Conservation (phyloP, 2,888 invertebrate species). For the Gordius sp. region DNA sequence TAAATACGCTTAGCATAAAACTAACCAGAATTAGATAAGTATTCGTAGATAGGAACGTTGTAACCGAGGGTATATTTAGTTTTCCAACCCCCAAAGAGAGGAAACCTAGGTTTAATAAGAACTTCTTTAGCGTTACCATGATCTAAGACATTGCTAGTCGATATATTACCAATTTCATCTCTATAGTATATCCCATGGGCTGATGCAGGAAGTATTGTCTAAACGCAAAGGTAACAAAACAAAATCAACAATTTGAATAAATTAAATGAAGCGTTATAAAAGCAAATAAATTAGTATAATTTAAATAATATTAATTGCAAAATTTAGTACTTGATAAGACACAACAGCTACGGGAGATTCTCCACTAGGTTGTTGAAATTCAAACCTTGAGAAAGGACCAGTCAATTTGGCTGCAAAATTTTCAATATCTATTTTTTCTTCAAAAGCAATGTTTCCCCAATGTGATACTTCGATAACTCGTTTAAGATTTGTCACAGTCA, state of each 20-base stretch:
- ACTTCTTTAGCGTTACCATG: background rate
- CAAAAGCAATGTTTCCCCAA: slow-evolving; percentile 94
- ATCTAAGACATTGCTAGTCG: slow-evolving; percentile 42
- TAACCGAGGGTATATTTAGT: slow-evolving; percentile 85
- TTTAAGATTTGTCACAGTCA: slow-evolving; percentile 61
- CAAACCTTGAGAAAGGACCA: slow-evolving; percentile 56
- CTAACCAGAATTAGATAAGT: slow-evolving; percentile 48
- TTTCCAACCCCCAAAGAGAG: slow-evolving; percentile 93
- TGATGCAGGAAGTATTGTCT: slow-evolving; percentile 43
- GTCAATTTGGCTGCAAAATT: slow-evolving; percentile 72
- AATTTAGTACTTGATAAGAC: slow-evolving; percentile 14
- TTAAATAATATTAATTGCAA: no score
- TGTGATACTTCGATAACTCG: slow-evolving; percentile 79
- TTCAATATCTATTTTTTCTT: slow-evolving; percentile 70
- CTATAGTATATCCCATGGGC: slow-evolving; percentile 85
- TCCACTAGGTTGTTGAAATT: slow-evolving; percentile 32
- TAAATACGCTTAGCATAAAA: slow-evolving; percentile 18
- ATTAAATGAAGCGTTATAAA: no score
- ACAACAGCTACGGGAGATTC: background rate
- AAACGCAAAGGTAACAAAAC: no score
- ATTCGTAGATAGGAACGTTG: slow-evolving; percentile 86
- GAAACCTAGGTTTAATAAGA: slow-evolving; percentile 40
- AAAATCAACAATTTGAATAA: no score
- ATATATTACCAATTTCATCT: slow-evolving; percentile 91
- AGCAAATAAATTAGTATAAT: no score